Evolutionary conservation across 92 coral and sea anemone genomes (phyloP).

Genomic region (Epizoanthus scotinus): DNA sequence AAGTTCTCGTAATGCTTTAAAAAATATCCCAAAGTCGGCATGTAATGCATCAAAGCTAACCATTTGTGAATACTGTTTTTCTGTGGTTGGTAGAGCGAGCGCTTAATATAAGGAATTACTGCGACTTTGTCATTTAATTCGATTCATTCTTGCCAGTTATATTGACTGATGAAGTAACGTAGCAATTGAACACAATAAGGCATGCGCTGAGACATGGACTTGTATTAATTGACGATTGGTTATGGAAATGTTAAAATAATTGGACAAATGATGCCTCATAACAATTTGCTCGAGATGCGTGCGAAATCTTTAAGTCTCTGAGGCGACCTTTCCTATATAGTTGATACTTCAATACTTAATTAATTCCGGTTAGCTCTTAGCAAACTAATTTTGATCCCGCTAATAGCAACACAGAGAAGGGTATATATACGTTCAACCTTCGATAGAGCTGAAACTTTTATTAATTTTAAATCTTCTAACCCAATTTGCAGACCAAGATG

Average conservation of each 20-base stretch:
- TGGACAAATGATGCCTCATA: background rate
- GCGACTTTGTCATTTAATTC: too few relatives aligned
- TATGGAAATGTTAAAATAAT: background rate
- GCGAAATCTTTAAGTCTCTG: constrained; percentile 1
- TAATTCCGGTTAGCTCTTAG: too few relatives aligned
- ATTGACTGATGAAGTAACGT: background rate
- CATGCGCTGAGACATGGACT: background rate
- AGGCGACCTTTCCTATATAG: background rate
- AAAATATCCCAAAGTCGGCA: too few relatives aligned
- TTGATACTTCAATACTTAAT: background rate
- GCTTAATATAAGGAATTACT: constrained; percentile 1
- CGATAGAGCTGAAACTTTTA: too few relatives aligned
- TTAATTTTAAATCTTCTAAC: background rate
- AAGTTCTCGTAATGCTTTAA: too few relatives aligned
- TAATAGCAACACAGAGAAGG: too few relatives aligned
- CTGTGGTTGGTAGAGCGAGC: background rate
- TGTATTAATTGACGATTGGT: background rate
- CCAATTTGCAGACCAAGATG: background rate
- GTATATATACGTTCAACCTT: background rate
- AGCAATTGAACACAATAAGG: too few relatives aligned
- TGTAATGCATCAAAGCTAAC: background rate
- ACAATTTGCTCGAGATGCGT: background rate
- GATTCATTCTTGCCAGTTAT: background rate
- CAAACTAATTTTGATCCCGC: too few relatives aligned
- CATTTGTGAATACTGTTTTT: background rate